phyloP scores from a whole-genome alignment of 2,797 vertebrate genomes.

The Acanthurus leucopareius region DNA sequence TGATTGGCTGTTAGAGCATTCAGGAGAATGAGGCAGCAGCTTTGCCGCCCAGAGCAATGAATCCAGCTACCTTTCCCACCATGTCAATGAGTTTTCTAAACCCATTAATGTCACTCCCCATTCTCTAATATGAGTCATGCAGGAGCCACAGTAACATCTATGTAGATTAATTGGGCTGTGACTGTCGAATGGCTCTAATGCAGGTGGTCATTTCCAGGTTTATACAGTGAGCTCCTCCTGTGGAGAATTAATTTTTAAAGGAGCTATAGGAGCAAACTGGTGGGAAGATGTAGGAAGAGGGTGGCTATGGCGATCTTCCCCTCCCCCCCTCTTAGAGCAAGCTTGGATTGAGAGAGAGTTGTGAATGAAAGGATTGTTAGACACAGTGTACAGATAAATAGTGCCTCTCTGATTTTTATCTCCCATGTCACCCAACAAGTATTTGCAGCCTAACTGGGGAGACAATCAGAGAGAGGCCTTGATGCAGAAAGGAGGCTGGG shows the following conservation, averaged over 20 bases:
- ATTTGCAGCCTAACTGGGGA: conserved; percentile 58
- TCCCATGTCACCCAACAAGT: conserved; percentile 61
- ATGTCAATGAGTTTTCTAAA: conserved; percentile 68
- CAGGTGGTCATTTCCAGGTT: conserved; percentile 24
- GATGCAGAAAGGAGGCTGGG: conserved; percentile 41
- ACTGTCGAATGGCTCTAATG: conserved; percentile 9
- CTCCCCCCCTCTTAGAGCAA: neutral
- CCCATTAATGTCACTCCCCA: conserved; percentile 56
- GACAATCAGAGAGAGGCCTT: conserved; percentile 48
- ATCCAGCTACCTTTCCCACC: conserved; percentile 49
- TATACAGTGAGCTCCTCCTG: neutral
- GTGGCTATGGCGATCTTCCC: conserved; percentile 45
- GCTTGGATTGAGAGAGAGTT: conserved; percentile 46
- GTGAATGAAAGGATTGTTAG: conserved; percentile 63
- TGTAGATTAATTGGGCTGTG: conserved; percentile 42
- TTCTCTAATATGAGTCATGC: conserved; percentile 54
- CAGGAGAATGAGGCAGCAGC: conserved; percentile 21
- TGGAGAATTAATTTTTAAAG: conserved; percentile 33
- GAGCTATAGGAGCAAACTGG: conserved; percentile 2
- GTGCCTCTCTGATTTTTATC: conserved; percentile 56
- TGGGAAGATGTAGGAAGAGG: conserved; percentile 31
- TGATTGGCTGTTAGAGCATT: conserved; percentile 62
- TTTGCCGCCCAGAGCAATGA: conserved; percentile 31
- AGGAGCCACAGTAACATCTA: conserved; percentile 29
- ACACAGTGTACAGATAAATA: conserved; percentile 48